Evolutionary conservation across 2,113 vertebrate genomes (phyloP).

Genomic region (Gavia stellata): DNA sequence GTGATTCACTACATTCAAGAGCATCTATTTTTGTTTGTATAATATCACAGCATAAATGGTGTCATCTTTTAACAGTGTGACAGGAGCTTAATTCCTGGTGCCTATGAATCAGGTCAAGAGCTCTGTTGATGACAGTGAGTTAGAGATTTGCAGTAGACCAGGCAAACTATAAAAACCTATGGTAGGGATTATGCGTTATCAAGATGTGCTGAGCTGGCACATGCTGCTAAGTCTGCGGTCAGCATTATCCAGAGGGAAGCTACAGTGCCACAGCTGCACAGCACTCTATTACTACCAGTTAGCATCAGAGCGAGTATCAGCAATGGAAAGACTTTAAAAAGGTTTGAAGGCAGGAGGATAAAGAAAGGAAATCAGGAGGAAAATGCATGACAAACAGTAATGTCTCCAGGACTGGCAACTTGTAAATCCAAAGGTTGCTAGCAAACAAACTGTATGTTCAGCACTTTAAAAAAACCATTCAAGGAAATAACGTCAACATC

Average conservation of each 20-base stretch:
- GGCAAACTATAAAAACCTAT: conserved; percentile 66
- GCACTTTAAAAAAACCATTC: conserved; percentile 53
- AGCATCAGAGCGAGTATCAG: not conserved
- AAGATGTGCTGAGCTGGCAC: conserved; percentile 69
- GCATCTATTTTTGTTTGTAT: conserved; percentile 25
- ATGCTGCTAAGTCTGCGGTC: conserved; percentile 22
- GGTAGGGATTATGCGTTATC: conserved; percentile 60
- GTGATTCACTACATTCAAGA: not conserved
- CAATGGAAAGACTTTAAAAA: conserved; percentile 32
- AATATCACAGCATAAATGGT: conserved; percentile 14
- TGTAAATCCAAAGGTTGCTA: conserved; percentile 49
- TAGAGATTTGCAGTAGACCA: conserved; percentile 63
- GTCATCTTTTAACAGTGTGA: conserved; percentile 28
- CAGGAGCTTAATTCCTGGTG: conserved; percentile 54
- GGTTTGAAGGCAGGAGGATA: conserved; percentile 36
- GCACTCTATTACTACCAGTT: conserved; percentile 48
- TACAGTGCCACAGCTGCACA: conserved; percentile 11
- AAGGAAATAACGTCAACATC: conserved; percentile 36
- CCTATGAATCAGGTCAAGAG: conserved; percentile 57
- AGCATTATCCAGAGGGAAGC: conserved; percentile 47
- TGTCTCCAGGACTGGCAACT: conserved; percentile 21
- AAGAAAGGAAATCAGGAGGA: conserved; percentile 44
- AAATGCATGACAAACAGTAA: conserved; percentile 59
- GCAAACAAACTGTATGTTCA: conserved; percentile 43
- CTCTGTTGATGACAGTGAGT: conserved; percentile 41